Conservation (phyloP, 2,113 vertebrate species). For the Solea senegalensis region DNA sequence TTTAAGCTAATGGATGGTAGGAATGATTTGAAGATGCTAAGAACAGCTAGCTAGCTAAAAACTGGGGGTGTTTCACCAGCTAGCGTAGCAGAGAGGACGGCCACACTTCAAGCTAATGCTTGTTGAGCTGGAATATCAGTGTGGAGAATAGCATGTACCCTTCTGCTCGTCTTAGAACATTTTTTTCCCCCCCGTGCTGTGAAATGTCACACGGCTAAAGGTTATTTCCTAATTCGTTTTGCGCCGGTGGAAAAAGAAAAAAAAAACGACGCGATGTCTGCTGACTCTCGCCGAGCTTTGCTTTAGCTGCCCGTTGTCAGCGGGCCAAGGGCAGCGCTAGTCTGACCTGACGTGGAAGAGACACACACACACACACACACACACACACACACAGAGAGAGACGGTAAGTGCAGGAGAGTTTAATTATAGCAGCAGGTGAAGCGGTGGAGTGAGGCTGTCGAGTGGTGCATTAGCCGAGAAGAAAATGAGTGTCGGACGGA, state of each 20-base stretch:
- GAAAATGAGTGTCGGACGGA: background rate
- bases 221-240: constrained; percentile 59
- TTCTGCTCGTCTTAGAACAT: constrained; percentile 19
- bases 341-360: constrained; percentile 25
- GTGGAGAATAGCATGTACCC: background rate
- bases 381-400: constrained; percentile 3
- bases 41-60: too few relatives aligned
- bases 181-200: constrained; percentile 11
- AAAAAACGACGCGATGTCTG: constrained; percentile 2
- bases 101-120: too few relatives aligned
- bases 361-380: background rate
- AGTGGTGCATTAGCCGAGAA: background rate
- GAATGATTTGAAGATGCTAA: too few relatives aligned
- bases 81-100: too few relatives aligned
- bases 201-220: constrained; percentile 67
- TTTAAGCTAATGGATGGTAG: too few relatives aligned
- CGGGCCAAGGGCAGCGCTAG: constrained; percentile 26
- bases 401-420: background rate
- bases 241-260: background rate
- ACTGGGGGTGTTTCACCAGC: too few relatives aligned
- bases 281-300: background rate
- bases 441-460: background rate
- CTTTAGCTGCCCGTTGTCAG: constrained; percentile 13
- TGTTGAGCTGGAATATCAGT: too few relatives aligned
- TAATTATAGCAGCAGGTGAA: constrained; percentile 16